These are phyloP conservation scores for Aphaenogaster rudis DNA, from an alignment of 1,140 invertebrate species.

Conservation along the genomic window DNA sequence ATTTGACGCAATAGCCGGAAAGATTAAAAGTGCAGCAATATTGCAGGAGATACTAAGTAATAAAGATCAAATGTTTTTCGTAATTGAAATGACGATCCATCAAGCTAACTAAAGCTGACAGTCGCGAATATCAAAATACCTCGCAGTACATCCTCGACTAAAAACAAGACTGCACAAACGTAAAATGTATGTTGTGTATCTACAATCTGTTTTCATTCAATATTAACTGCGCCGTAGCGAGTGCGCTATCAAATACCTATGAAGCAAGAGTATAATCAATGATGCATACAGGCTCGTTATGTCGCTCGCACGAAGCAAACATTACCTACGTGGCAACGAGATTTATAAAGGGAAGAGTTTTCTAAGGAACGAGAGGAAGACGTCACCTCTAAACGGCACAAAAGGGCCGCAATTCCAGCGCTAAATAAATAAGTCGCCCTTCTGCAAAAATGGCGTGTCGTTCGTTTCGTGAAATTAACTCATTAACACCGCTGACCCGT, in stretches of 20 bases:
- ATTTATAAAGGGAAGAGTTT: not conserved
- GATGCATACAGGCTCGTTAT: conserved; percentile 20
- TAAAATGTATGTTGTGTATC: not conserved
- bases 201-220: conserved; percentile 3
- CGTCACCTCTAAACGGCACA: not conserved
- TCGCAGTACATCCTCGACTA: not conserved
- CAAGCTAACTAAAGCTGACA: conserved; percentile 1
- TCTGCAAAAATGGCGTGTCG: conserved; percentile 59
- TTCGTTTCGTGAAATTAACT: conserved; percentile 56
- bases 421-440: conserved; percentile 63
- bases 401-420: conserved; percentile 59
- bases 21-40: not conserved
- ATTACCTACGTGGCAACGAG: conserved; percentile 3
- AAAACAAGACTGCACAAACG: not conserved
- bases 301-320: not conserved
- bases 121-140: conserved; percentile 15
- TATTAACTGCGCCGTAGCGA: conserved; percentile 36
- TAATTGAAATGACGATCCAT: conserved; percentile 26
- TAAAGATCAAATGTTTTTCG: not conserved
- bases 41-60: not conserved
- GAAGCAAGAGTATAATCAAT: conserved; percentile 18
- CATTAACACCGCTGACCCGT: conserved; percentile 67
- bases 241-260: conserved; percentile 3
- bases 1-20: not conserved
- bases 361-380: not conserved